A percentile compares a stretch with the other conserved stretches of the same genome.
Evolutionary conservation across 2,888 invertebrate genomes (phyloP).

Genomic region (Acleris emargana): DNA sequence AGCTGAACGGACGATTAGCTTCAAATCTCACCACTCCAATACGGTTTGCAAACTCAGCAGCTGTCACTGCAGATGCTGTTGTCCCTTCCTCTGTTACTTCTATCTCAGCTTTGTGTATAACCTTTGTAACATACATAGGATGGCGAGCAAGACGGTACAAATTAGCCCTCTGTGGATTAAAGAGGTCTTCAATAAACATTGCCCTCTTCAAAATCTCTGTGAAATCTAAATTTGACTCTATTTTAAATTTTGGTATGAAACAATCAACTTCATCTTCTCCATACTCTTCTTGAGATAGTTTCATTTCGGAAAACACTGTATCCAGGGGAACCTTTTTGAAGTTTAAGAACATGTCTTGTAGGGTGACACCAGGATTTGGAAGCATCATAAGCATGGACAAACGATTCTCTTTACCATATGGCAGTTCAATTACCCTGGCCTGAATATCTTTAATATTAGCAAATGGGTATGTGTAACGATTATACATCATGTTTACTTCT

Average conservation of each 20-base stretch:
- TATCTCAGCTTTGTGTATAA: conserved; percentile 88
- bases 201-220: conserved; percentile 72
- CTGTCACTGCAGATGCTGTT: conserved; percentile 85
- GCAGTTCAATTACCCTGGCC: conserved; percentile 86
- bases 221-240: conserved; percentile 82
- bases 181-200: conserved; percentile 82
- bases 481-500: conserved; percentile 90
- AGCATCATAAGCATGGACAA: conserved; percentile 87
- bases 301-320: conserved; percentile 77
- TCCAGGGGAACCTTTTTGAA: conserved; percentile 74
- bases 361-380: conserved; percentile 82
- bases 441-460: conserved; percentile 81
- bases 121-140: conserved; percentile 81
- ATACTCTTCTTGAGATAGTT: conserved; percentile 72
- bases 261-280: conserved; percentile 86
- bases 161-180: conserved; percentile 68
- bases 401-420: conserved; percentile 84
- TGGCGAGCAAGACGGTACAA: conserved; percentile 76
- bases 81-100: conserved; percentile 91
- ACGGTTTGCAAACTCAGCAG: conserved; percentile 76
- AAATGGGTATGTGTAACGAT: conserved; percentile 84
- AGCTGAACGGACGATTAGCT: conserved; percentile 87
- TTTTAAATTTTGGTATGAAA: conserved; percentile 85
- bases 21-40: conserved; percentile 83
- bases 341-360: conserved; percentile 79